Percentiles rank a stretch among this genome's conserved stretches.
These are phyloP conservation scores for Herpailurus yagouaroundi DNA, from an alignment of 2,113 vertebrate genomes.

Conservation along the genomic window DNA sequence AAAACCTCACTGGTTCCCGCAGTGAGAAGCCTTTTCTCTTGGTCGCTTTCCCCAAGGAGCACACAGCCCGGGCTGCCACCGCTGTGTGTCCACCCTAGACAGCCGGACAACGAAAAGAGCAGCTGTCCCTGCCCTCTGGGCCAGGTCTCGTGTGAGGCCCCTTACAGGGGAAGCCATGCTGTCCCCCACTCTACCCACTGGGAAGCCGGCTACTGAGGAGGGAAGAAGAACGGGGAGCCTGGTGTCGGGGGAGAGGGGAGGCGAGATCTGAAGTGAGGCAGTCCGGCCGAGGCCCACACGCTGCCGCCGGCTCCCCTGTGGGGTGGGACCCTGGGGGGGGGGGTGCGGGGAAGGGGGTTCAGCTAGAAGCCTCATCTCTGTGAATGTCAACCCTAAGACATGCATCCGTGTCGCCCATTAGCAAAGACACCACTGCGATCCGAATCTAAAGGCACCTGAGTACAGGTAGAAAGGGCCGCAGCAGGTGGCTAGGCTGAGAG, in stretches of 20 bases:
- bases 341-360: not conserved
- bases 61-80: not conserved
- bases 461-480: not conserved
- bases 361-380: not conserved
- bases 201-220: not conserved
- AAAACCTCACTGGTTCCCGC: not conserved
- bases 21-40: not conserved
- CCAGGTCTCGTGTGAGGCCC: not conserved
- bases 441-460: no score
- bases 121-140: not conserved
- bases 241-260: accelerated
- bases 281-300: not conserved
- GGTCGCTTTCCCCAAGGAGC: not conserved
- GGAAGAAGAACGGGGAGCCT: no score
- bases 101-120: accelerated
- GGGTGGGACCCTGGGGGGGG: not conserved
- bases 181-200: accelerated
- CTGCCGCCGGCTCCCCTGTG: not conserved
- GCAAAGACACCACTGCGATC: not conserved
- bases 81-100: accelerated
- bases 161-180: not conserved
- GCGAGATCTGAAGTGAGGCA: not conserved
- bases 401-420: not conserved
- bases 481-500: not conserved
- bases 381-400: not conserved